Evolutionary conservation across 1,140 invertebrate species (phyloP), one percentile per base, ranked within the genome.

Genomic region (Caenorhabditis remanei): DNA sequence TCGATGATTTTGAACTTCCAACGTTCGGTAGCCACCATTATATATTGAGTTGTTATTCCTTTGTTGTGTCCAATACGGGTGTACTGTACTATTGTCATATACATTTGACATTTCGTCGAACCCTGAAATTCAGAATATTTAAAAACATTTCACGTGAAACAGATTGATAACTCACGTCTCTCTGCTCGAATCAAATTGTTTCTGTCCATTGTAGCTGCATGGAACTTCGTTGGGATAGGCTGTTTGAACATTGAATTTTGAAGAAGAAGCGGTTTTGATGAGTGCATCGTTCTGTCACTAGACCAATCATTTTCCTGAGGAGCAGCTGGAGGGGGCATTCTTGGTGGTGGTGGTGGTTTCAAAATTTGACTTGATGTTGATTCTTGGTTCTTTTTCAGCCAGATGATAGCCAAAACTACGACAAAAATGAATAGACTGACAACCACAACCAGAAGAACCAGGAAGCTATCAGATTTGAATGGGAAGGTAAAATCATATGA

Each of bases 311-410:
- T 79, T 32, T 79, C 71, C 40, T 79, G 71, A 11, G 86, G 86
- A 16, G 86, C 86, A 50, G 58, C 63, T 53, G 86, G 86, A 32
- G 56, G 75, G 56, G 86, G 86, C 48, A 87, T 83, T 43, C 71
- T 61, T 65, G 86, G 86, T 48, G 86, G 86, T 16, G 86, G 86
- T 41, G 86, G 86, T 48, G 67, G 86, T 32, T 87, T 87, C 61
- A 85, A 32, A 50, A 50, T 14, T 58, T 55, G 41, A 53, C 46
- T 71, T 19, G 61, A n/a, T 7, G 21, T 41, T 14, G 63, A 43
- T 58, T 87, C 86, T 65, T 87, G 86, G 43, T 79, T 79, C 19
- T 61, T 53, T 16, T 65, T 83, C 16, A 87, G 75, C 71, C 50
- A 56, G 7, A 87, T 75, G 9, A 87, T 65, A 16, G 75, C 86